Base-by-base conservation (phyloP, 1,140 invertebrate genomes). In the Zaprionus camerounensis region DNA sequence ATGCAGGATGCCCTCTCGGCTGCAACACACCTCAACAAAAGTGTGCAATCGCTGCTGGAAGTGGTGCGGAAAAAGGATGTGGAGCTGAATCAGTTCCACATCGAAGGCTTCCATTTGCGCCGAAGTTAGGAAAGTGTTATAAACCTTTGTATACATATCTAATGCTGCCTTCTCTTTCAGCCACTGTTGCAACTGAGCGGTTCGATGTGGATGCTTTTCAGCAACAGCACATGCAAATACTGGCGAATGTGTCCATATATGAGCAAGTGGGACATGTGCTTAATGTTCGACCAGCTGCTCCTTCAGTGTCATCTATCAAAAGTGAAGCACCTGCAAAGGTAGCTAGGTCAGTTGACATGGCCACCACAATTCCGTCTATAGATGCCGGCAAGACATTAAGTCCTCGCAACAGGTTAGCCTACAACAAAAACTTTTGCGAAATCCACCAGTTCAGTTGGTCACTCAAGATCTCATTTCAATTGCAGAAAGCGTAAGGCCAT, bases 1-100 rank as follows among this genome's bases (percentile, higher is more conserved):
- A 57, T 53, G 20, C 15, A 41, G 2, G 17, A 78, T 38, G n/a
- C 66, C 1, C 58, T 70, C 3, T 1, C 57, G 36, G 31, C 22
- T 3, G 65, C 58, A 5, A 12, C 28, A 11, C 13, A 36, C 36
- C 51, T 75, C 0, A 70, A 46, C 31, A 7, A 56, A 4, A 57
- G 22, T 36, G 31, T 51, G 24, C 3, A 68, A 41, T 15, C 31
- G 66, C 26, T 82, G 31, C 28, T 68, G 1, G 53, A 81, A 0
- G n/a, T 70, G n/a, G 6, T 91, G 5, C 41, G 31, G 1, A 74
- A 79, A 28, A 92, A 92, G 63, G 91, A 92, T 55, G 38, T 58
- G 1, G 91, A 92, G 59, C 46, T 92, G 0, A 67, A 73, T 3
- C 91, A 92, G 31, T 92, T 78, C 62, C 75, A 73, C 24, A 28